A percentile compares a stretch with the other conserved stretches of the same genome.
phyloP scores from a whole-genome alignment of 2,888 invertebrate genomes.

The Dicranocentrus wangi region DNA sequence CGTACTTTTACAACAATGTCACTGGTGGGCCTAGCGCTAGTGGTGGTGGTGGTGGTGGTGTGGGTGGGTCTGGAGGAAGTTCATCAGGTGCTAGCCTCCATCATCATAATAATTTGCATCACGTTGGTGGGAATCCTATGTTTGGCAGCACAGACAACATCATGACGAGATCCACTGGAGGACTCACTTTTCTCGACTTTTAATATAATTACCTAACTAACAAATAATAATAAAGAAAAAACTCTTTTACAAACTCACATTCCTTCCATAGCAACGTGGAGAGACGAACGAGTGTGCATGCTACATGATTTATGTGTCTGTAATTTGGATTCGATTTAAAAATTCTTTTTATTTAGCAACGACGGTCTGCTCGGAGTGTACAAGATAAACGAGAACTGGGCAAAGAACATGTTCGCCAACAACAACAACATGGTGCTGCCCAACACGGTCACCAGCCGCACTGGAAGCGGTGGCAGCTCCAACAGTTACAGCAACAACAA shows the following conservation, averaged over 20 bases:
- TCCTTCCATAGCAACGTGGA: constrained; percentile 22
- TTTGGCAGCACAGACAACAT: constrained; percentile 30
- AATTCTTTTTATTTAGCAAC: constrained; percentile 1
- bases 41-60: background rate
- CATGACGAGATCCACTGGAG: constrained; percentile 47
- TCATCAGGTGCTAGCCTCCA: background rate
- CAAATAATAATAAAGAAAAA: too few relatives aligned
- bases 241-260: background rate
- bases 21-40: background rate
- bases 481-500: background rate
- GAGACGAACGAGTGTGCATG: background rate
- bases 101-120: background rate
- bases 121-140: background rate
- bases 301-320: background rate
- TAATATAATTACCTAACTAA: constrained; percentile 28
- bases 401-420: background rate
- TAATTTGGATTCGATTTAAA: background rate
- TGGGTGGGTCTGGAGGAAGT: too few relatives aligned
- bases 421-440: constrained; percentile 2
- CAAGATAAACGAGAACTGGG: constrained; percentile 9
- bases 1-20: constrained; percentile 3
- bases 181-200: constrained; percentile 37
- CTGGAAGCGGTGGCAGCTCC: constrained; percentile 33
- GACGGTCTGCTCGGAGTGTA: constrained; percentile 18
- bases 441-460: background rate